Conservation (phyloP, 2,113 vertebrate genomes). For the Cromileptes altivelis region DNA sequence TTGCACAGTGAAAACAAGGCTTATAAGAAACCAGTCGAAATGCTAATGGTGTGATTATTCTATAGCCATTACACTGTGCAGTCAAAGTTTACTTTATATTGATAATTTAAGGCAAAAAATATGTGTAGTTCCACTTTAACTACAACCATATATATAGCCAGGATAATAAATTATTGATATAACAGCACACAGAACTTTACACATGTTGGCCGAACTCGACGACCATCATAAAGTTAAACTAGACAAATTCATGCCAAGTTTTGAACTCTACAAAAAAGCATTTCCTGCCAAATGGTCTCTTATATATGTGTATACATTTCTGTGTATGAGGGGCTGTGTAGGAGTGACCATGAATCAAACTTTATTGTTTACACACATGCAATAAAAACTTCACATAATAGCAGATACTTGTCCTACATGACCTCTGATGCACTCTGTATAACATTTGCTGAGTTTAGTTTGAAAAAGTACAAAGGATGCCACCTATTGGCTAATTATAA, state of each 20-base stretch:
- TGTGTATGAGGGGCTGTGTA: background rate
- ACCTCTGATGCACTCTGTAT: background rate
- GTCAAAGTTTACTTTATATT: no score
- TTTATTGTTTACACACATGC: slow-evolving; percentile 43
- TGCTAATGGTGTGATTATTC: no score
- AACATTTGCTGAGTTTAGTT: background rate
- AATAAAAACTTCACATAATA: slow-evolving; percentile 29
- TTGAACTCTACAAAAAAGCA: slow-evolving; percentile 18
- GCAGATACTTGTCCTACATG: background rate
- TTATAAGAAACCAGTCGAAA: no score
- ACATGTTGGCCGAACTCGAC: slow-evolving; percentile 21
- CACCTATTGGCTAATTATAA: slow-evolving; percentile 29
- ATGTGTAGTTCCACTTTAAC: background rate
- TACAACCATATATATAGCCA: background rate
- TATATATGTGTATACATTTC: background rate
- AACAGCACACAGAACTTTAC: slow-evolving; percentile 36
- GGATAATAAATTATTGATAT: slow-evolving; percentile 32
- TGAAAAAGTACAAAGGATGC: slow-evolving; percentile 7
- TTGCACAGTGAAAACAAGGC: no score
- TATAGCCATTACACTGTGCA: no score
- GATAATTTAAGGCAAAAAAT: no score
- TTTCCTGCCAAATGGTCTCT: slow-evolving; percentile 46
- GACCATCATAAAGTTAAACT: slow-evolving; percentile 31
- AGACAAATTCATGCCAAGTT: slow-evolving; percentile 40
- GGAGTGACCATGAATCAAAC: slow-evolving; percentile 45